These are phyloP conservation scores for Ectemnius cavifrons DNA, from an alignment of 2,888 invertebrate genomes.

Conservation along the genomic window DNA sequence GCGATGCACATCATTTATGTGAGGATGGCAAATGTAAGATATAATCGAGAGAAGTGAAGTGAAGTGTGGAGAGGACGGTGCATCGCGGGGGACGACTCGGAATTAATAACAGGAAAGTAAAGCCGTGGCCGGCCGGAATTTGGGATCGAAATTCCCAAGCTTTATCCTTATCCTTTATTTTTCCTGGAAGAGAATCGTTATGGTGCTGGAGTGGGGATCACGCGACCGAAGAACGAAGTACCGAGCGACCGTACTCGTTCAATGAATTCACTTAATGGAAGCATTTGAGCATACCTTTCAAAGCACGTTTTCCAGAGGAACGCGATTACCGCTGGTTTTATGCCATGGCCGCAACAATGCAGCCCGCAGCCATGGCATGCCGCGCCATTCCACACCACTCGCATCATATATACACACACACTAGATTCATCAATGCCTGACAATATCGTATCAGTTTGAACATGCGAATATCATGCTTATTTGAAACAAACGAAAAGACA, in stretches of 20 bases:
- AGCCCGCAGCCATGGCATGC: not conserved
- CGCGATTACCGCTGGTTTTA: slow-evolving; percentile 42
- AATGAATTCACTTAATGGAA: slow-evolving; percentile 53
- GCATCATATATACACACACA: too few species aligned
- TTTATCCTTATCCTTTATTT: slow-evolving; percentile 9
- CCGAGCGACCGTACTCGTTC: slow-evolving; percentile 29
- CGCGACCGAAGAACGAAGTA: slow-evolving; percentile 14
- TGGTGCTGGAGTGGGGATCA: too few species aligned
- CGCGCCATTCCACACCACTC: not conserved
- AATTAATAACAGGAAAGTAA: not conserved
- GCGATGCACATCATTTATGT: too few species aligned
- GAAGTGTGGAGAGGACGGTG: too few species aligned
- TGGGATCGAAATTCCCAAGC: slow-evolving; percentile 20
- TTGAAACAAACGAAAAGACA: too few species aligned
- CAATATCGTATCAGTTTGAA: slow-evolving; percentile 15
- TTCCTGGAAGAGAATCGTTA: not conserved
- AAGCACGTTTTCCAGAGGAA: slow-evolving; percentile 43
- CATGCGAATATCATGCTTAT: not conserved
- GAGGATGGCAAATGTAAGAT: too few species aligned
- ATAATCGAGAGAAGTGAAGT: too few species aligned
- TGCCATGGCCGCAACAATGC: slow-evolving; percentile 44
- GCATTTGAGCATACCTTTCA: slow-evolving; percentile 49
- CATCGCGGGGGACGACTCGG: not conserved
- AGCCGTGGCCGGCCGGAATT: slow-evolving; percentile 5
- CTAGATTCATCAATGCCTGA: slow-evolving; percentile 23